Conservation (phyloP, 2,888 invertebrate species). For the Folsomia manolachei region DNA sequence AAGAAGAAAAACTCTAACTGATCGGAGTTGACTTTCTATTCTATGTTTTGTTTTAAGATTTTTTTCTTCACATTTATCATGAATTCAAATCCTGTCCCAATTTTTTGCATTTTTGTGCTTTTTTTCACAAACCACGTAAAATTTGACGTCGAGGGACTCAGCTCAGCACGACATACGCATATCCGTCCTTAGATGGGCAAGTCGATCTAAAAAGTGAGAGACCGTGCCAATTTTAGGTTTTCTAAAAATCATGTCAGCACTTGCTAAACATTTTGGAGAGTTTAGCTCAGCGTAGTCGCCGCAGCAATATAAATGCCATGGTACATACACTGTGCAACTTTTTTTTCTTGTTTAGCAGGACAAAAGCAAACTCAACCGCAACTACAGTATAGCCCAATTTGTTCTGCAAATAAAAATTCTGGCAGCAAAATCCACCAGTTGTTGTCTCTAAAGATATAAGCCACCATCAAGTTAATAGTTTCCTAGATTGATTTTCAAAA, state of each 20-base stretch:
- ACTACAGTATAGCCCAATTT: too few species aligned
- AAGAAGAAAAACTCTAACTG: too few species aligned
- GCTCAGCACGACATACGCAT: neutral
- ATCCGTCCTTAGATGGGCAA: neutral
- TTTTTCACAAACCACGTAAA: too few species aligned
- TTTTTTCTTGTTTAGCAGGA: neutral
- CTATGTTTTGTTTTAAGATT: too few species aligned
- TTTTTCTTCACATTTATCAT: too few species aligned
- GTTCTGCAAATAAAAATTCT: neutral
- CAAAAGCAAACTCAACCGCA: neutral
- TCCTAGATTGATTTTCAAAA: constrained; percentile 50
- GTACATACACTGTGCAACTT: neutral
- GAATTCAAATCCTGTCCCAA: too few species aligned
- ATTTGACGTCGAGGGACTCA: too few species aligned
- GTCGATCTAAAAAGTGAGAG: neutral
- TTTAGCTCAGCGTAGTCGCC: too few species aligned
- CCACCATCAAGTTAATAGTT: constrained; percentile 40
- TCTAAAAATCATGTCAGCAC: neutral
- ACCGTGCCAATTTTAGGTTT: neutral
- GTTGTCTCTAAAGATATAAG: neutral
- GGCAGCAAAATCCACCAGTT: neutral
- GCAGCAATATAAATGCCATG: too few species aligned
- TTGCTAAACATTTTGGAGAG: neutral
- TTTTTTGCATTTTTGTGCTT: too few species aligned
- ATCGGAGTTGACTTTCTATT: too few species aligned